Percentiles rank a stretch among this genome's conserved stretches.
These are phyloP conservation scores for Hoplostethus atlanticus DNA, from an alignment of 2,797 vertebrate genomes.

Conservation along the genomic window DNA sequence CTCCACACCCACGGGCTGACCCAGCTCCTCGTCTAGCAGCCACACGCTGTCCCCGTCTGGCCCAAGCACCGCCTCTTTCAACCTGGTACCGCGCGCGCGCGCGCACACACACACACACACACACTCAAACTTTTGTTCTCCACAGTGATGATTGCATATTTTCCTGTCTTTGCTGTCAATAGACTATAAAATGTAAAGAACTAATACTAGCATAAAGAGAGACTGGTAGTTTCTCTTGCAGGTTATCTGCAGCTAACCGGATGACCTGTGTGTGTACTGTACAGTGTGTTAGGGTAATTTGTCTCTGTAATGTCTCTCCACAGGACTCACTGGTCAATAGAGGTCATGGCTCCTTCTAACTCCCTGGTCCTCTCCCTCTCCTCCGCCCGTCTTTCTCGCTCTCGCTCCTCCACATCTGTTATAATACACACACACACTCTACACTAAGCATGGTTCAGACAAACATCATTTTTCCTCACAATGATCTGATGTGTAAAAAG, in stretches of 20 bases:
- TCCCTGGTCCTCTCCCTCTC: slow-evolving; percentile 42
- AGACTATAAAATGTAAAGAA: no score
- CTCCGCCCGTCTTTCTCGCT: slow-evolving; percentile 28
- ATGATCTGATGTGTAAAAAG: neutral
- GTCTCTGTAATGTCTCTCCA: neutral
- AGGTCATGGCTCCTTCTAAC: slow-evolving; percentile 50
- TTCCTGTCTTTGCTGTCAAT: no score
- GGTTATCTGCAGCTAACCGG: no score
- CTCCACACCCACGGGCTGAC: slow-evolving; percentile 28
- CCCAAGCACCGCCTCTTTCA: slow-evolving; percentile 56
- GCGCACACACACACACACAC: slow-evolving; percentile 3
- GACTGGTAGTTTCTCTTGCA: no score
- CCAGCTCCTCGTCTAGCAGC: slow-evolving; percentile 61
- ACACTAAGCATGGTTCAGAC: no score
- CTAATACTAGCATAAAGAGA: no score
- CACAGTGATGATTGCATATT: no score
- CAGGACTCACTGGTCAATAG: slow-evolving; percentile 72
- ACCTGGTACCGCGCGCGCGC: slow-evolving; percentile 62
- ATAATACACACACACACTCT: slow-evolving; percentile 2
- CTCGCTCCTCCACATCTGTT: slow-evolving; percentile 60
- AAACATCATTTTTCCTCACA: neutral
- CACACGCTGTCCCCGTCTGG: slow-evolving; percentile 51
- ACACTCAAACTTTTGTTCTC: neutral
- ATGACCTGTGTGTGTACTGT: no score
- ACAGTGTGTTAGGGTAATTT: no score